phyloP scores from a whole-genome alignment of 2,888 invertebrate species.

The Lithophane semibrunnea region DNA sequence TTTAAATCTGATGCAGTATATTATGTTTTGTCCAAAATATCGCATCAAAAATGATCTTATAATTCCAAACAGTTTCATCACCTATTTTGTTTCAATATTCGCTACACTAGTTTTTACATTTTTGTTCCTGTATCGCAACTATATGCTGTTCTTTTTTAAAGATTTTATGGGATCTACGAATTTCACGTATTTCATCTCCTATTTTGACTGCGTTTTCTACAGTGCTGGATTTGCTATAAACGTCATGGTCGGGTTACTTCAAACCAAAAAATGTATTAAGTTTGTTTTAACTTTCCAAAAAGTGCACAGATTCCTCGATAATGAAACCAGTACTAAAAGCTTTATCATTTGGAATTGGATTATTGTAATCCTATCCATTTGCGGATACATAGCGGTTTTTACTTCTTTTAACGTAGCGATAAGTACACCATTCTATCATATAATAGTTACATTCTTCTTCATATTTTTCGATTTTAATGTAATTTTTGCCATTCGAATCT shows the following conservation, averaged over 20 bases:
- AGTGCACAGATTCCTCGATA: constrained; percentile 17
- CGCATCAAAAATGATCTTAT: constrained; percentile 1
- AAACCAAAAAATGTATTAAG: not conserved
- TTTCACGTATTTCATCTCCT: not conserved
- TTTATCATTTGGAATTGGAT: constrained; percentile 16
- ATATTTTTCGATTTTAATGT: constrained; percentile 29
- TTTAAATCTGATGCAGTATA: constrained; percentile 23
- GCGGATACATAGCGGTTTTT: not conserved
- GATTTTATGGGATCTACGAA: not conserved
- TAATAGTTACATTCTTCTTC: not conserved
- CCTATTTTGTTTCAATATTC: not conserved
- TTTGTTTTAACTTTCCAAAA: constrained; percentile 31
- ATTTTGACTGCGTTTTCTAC: constrained; percentile 14
- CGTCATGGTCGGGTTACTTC: not conserved
- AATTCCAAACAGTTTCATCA: not conserved
- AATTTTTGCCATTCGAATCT: constrained; percentile 19
- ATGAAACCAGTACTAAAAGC: not conserved
- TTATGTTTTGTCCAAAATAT: constrained; percentile 35
- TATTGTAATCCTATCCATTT: not conserved
- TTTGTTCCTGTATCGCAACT: not conserved
- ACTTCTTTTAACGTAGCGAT: not conserved
- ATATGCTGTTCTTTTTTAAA: not conserved
- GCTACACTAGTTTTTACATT: not conserved
- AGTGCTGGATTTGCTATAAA: constrained; percentile 16
- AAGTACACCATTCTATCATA: not conserved